Percentiles rank a stretch among this genome's conserved stretches.
Conservation (phyloP, 2,113 vertebrate species). For the Burhinus bistriatus region DNA sequence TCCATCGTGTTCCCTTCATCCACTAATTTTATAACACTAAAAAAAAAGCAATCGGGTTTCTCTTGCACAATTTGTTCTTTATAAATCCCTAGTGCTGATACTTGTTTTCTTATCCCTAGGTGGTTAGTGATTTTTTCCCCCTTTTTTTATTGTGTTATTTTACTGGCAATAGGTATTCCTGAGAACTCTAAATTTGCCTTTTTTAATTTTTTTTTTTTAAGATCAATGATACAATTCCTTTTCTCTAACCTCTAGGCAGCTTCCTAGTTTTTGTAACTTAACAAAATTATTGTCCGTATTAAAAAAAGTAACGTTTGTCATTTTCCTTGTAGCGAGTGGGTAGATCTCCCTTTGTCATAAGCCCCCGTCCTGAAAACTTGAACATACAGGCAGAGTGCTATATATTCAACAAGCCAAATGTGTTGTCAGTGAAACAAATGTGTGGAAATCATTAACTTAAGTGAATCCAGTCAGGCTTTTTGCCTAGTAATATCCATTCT, state of each 20-base stretch:
- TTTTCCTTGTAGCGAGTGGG: not conserved
- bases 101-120: conserved; percentile 1
- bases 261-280: not conserved
- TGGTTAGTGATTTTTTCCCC: not conserved
- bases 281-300: not conserved
- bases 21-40: conserved; percentile 57
- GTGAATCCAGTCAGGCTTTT: not conserved
- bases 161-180: not conserved
- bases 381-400: not conserved
- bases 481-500: not conserved
- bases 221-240: not conserved
- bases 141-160: not conserved
- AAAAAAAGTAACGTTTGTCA: not conserved
- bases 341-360: not conserved
- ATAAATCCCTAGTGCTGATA: not conserved
- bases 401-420: not conserved
- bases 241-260: not conserved
- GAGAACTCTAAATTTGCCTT: not conserved
- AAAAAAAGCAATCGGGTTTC: not conserved
- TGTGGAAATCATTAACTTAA: not conserved
- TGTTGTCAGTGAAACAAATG: not conserved
- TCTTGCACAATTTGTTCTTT: not conserved
- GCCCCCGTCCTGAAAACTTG: not conserved
- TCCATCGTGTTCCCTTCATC: not conserved
- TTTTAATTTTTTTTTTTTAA: not conserved